Percentiles rank a stretch among this genome's conserved stretches.
These are phyloP conservation scores for Damaliscus lunatus DNA, from an alignment of 2,113 vertebrate species.

Conservation along the genomic window DNA sequence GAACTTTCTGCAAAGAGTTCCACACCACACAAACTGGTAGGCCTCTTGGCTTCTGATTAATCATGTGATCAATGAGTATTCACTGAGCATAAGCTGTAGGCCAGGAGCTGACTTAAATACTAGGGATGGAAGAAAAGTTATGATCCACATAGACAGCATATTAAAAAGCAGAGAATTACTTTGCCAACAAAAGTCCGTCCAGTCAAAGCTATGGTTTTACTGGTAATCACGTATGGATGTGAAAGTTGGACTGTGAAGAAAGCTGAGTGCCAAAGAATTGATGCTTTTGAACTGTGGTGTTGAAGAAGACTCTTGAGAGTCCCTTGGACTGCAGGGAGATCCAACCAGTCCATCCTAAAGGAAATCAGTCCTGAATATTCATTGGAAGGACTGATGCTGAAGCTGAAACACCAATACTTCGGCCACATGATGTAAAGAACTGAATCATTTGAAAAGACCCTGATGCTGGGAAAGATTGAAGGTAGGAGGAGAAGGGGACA, in stretches of 20 bases:
- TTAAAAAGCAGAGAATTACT: background rate
- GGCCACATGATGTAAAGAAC: background rate
- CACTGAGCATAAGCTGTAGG: background rate
- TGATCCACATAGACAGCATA: background rate
- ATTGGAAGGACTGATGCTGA: background rate
- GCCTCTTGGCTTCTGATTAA: background rate
- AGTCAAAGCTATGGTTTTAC: background rate
- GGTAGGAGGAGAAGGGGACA: background rate
- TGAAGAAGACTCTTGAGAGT: background rate
- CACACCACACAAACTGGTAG: background rate
- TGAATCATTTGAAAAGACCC: background rate
- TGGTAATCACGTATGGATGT: background rate
- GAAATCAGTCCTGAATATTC: background rate
- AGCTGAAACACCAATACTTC: background rate
- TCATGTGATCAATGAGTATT: background rate
- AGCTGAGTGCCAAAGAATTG: rapidly evolving
- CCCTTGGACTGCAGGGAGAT: background rate
- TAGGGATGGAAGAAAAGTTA: background rate
- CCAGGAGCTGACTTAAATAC: background rate
- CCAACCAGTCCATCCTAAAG: background rate
- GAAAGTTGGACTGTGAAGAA: background rate
- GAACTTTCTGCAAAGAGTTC: background rate
- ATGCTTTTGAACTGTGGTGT: background rate
- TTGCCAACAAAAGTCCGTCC: background rate
- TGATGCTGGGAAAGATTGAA: background rate